Percentiles rank a stretch among this genome's conserved stretches.
Conservation (phyloP, 2,113 vertebrate species). For the Chionis minor region DNA sequence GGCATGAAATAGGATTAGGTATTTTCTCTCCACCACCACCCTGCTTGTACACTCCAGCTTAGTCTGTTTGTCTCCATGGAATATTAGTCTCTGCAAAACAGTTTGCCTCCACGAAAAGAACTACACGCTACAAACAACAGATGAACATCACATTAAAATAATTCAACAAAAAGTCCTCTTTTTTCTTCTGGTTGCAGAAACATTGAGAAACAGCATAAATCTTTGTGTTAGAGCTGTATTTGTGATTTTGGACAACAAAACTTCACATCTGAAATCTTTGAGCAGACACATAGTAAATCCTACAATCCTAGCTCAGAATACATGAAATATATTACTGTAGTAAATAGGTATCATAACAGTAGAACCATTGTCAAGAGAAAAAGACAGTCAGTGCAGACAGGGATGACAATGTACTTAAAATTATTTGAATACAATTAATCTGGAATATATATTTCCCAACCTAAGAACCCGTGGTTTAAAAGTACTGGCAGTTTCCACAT, state of each 20-base stretch:
- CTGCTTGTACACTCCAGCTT: not conserved
- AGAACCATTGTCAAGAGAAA: not conserved
- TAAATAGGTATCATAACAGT: not conserved
- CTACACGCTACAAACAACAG: not conserved
- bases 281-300: not conserved
- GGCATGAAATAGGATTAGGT: slow-evolving; percentile 10
- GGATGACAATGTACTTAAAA: not conserved
- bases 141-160: not conserved
- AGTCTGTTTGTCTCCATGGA: not conserved
- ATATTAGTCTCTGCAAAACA: not conserved
- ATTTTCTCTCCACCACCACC: not conserved
- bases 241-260: not conserved
- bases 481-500: not conserved
- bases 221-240: not conserved
- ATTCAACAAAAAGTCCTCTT: not conserved
- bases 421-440: not conserved
- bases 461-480: not conserved
- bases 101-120: not conserved
- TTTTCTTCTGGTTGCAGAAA: not conserved
- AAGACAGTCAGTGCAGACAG: not conserved
- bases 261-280: not conserved
- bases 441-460: not conserved
- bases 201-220: not conserved
- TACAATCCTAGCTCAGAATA: not conserved
- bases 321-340: not conserved